phyloP scores from a whole-genome alignment of 2,113 vertebrate genomes.

The Hypocryptadius cinnamomeus region DNA sequence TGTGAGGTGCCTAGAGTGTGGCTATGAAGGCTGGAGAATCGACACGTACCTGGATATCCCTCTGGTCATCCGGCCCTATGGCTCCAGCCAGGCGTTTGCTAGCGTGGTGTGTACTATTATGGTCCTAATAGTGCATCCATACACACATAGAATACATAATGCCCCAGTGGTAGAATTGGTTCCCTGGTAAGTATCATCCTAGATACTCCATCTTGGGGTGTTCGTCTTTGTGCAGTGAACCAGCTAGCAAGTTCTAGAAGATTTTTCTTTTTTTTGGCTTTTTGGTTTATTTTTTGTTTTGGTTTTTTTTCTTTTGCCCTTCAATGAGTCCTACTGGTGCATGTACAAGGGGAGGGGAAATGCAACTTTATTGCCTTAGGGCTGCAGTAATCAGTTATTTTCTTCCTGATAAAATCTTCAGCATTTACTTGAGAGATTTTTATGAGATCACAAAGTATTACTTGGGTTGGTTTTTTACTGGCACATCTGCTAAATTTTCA shows the following conservation, averaged over 20 bases:
- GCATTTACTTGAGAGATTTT: neutral
- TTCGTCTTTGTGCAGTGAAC: conserved; percentile 72
- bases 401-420: conserved; percentile 27
- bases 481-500: conserved; percentile 26
- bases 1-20: conserved; percentile 94
- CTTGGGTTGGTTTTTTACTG: conserved; percentile 24
- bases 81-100: conserved; percentile 92
- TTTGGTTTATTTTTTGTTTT: conserved; percentile 30
- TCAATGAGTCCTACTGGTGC: conserved; percentile 75
- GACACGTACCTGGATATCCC: conserved; percentile 99
- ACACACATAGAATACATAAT: conserved; percentile 71
- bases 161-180: conserved; percentile 67
- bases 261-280: conserved; percentile 44
- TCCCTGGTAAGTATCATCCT: conserved; percentile 73
- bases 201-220: conserved; percentile 77
- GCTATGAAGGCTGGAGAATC: conserved; percentile 97
- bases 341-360: conserved; percentile 60
- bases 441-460: conserved; percentile 8
- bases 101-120: conserved; percentile 90
- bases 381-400: conserved; percentile 43
- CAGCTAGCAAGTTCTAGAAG: conserved; percentile 73
- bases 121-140: conserved; percentile 71
- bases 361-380: conserved; percentile 43
- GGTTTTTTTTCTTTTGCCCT: conserved; percentile 55
- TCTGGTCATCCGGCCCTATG: conserved; percentile 95